These are phyloP conservation scores for Cecidostiba fungosa DNA, from an alignment of 2,888 invertebrate genomes.

Conservation along the genomic window DNA sequence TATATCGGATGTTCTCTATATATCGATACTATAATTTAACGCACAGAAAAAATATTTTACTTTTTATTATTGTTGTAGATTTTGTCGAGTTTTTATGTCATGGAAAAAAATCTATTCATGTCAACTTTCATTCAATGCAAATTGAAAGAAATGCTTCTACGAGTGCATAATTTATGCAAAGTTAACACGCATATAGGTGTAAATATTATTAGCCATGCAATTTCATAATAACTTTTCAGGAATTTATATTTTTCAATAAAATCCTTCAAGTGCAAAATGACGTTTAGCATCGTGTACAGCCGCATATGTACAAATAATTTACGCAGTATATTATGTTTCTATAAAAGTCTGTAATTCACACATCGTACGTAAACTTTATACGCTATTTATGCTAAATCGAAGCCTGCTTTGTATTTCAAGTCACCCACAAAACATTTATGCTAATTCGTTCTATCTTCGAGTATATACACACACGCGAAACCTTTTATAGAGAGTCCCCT, in stretches of 20 bases:
- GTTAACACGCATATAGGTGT: background rate
- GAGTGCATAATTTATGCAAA: slow-evolving; percentile 35
- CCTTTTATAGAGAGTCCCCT: background rate
- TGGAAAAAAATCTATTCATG: background rate
- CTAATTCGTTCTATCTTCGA: background rate
- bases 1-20: background rate
- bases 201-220: slow-evolving; percentile 6
- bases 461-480: background rate
- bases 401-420: background rate
- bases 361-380: background rate
- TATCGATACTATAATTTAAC: background rate
- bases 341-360: background rate
- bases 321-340: background rate
- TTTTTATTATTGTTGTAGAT: background rate
- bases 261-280: background rate
- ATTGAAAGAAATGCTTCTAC: slow-evolving; percentile 14
- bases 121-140: slow-evolving; percentile 44
- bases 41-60: background rate
- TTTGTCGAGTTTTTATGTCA: background rate
- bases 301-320: background rate
- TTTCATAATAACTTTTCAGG: background rate
- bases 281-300: background rate
- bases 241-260: background rate
- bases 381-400: background rate
- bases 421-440: slow-evolving; percentile 15